Evolutionary conservation across 2,113 vertebrate genomes (phyloP).

Genomic region (Ceyx cyanopectus): DNA sequence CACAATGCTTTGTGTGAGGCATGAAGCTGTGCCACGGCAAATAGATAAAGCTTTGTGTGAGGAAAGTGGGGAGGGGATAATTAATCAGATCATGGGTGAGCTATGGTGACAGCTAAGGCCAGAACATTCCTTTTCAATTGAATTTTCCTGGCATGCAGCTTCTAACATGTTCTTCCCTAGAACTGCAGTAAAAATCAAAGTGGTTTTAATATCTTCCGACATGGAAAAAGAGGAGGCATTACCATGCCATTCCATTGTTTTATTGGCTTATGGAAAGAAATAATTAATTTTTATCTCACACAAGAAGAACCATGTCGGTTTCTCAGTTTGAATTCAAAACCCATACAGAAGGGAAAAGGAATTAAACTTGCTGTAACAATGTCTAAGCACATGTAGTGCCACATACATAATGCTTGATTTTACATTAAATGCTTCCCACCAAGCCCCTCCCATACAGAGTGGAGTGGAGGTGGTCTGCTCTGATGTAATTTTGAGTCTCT

Average conservation of each 20-base stretch:
- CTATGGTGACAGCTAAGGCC: neutral
- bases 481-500: neutral
- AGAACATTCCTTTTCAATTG: constrained; percentile 23
- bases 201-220: neutral
- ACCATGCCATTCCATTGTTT: constrained; percentile 13
- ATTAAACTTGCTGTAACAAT: neutral
- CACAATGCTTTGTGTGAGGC: neutral
- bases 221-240: neutral
- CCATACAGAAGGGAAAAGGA: neutral
- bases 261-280: constrained; percentile 3
- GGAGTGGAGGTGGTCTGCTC: neutral
- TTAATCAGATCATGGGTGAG: neutral
- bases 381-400: neutral
- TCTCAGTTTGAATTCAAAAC: neutral
- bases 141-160: constrained; percentile 39
- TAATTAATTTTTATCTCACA: constrained; percentile 17
- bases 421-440: neutral
- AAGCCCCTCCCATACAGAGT: fast-evolving
- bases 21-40: neutral
- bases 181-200: constrained; percentile 29
- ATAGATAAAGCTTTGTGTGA: neutral
- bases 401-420: neutral
- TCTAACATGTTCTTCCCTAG: neutral
- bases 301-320: neutral
- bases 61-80: neutral